Conservation (phyloP, 2,797 vertebrate genomes). For the Todus mexicanus region DNA sequence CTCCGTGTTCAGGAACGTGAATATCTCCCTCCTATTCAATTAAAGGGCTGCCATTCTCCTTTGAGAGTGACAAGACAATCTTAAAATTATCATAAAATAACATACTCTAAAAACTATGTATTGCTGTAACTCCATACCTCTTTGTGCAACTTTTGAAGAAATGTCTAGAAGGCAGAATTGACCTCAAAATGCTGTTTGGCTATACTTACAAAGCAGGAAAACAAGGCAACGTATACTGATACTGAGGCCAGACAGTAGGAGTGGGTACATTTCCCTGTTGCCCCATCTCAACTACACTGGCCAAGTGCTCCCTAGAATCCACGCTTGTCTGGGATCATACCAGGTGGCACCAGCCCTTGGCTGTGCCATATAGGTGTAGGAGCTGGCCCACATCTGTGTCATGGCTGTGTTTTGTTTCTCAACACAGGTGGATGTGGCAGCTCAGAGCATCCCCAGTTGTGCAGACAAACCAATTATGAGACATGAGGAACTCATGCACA, state of each 20-base stretch:
- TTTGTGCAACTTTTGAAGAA: neutral
- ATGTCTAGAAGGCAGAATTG: neutral
- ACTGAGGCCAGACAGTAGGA: neutral
- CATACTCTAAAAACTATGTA: neutral
- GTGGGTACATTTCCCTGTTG: neutral
- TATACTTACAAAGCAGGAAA: neutral
- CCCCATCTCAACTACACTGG: neutral
- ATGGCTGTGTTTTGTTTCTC: neutral
- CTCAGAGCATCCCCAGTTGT: neutral
- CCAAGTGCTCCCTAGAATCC: neutral
- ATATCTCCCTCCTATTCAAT: neutral
- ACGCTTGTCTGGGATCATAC: accelerated
- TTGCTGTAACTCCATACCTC: neutral
- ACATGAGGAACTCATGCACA: accelerated
- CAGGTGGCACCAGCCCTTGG: neutral
- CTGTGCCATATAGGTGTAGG: neutral
- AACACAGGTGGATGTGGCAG: neutral
- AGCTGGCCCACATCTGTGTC: neutral
- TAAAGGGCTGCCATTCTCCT: neutral
- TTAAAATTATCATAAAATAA: neutral
- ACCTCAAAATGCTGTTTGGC: neutral
- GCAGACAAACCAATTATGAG: accelerated
- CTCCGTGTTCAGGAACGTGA: neutral
- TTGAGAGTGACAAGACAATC: neutral
- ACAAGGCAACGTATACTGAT: neutral